These are phyloP conservation scores for Julus scanicus DNA, from an alignment of 2,888 invertebrate species.

Conservation along the genomic window DNA sequence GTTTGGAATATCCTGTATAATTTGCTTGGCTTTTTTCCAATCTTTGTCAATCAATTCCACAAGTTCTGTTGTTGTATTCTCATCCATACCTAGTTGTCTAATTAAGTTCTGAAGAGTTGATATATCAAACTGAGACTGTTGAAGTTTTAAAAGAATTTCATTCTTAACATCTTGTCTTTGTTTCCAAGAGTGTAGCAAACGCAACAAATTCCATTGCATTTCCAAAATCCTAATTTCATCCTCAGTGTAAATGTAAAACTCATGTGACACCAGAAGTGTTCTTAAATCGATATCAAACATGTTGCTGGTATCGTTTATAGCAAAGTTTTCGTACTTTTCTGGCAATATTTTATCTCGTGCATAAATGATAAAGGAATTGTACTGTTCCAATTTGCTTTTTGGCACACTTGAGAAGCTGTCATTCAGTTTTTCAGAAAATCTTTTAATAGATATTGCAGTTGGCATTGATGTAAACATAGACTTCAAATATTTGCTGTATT, in stretches of 20 bases:
- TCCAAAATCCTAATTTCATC: not conserved
- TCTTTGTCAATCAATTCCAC: not conserved
- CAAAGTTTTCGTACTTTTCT: not conserved
- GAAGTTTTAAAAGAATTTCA: not conserved
- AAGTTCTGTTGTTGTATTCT: not conserved
- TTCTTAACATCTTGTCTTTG: not conserved
- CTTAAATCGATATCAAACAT: not conserved
- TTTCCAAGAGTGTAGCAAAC: not conserved
- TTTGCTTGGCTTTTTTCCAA: not conserved
- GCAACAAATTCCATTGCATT: not conserved
- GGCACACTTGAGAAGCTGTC: not conserved
- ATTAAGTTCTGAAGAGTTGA: not conserved
- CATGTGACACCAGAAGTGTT: not conserved
- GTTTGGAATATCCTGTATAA: not conserved
- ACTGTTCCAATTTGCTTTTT: not conserved
- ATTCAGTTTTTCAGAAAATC: not conserved
- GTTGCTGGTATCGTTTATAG: not conserved
- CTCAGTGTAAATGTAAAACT: not conserved
- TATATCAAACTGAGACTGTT: not conserved
- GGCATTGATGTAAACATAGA: slow-evolving; percentile 23
- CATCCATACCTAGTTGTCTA: not conserved
- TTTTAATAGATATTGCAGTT: not conserved
- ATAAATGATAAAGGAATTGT: not conserved
- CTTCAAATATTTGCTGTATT: slow-evolving; percentile 23
- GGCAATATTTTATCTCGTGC: not conserved